Percentiles rank a stretch among this genome's conserved stretches.
Conservation (phyloP, 2,113 vertebrate genomes). For the Protomyctophum bolini region DNA sequence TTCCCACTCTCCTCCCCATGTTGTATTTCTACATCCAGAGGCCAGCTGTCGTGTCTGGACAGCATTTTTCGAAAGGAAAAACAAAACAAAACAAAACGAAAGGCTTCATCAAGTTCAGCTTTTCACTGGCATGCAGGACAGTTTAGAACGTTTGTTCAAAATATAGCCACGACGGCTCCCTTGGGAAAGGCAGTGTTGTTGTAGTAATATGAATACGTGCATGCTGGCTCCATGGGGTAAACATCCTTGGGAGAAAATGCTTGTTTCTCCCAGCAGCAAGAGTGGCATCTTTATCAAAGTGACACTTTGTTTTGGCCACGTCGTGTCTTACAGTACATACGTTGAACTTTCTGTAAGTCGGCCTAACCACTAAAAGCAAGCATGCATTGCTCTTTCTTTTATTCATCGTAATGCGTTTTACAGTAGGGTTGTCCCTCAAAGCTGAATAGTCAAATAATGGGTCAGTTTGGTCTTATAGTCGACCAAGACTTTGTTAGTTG, state of each 20-base stretch:
- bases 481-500: neutral
- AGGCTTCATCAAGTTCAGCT: slow-evolving; percentile 72
- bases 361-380: neutral
- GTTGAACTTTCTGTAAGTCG: slow-evolving; percentile 17
- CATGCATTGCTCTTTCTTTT: neutral
- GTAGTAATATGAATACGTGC: slow-evolving; percentile 38
- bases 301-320: slow-evolving; percentile 45
- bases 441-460: neutral
- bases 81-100: slow-evolving; percentile 47
- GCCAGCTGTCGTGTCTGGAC: slow-evolving; percentile 35
- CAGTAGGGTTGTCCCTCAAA: neutral
- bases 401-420: neutral
- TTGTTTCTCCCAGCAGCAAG: slow-evolving; percentile 16
- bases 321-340: neutral
- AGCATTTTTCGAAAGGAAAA: slow-evolving; percentile 31
- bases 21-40: neutral
- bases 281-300: slow-evolving; percentile 40
- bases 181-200: slow-evolving; percentile 50
- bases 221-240: slow-evolving; percentile 47
- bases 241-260: slow-evolving; percentile 57
- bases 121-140: slow-evolving; percentile 42
- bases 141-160: slow-evolving; percentile 57
- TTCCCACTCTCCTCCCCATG: slow-evolving; percentile 27
- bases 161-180: slow-evolving; percentile 39
- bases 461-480: neutral